Evolutionary conservation across 2,797 vertebrate genomes (phyloP).

Genomic region (Falco peregrinus): DNA sequence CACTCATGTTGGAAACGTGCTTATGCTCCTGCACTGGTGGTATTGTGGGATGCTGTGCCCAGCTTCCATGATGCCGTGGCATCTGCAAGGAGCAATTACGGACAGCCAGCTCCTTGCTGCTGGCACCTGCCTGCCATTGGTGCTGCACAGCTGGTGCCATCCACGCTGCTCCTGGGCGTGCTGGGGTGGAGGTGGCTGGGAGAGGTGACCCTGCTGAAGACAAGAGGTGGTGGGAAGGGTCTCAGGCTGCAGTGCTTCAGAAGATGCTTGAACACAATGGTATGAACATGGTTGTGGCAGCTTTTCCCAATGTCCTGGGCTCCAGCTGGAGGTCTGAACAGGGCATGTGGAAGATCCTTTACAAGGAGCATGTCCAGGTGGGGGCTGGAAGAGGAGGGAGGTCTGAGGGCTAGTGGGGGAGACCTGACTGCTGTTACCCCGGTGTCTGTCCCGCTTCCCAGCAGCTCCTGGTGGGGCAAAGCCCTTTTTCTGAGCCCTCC

Average conservation of each 20-base stretch:
- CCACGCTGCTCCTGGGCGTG: background rate
- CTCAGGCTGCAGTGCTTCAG: background rate
- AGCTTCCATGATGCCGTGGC: too few species aligned
- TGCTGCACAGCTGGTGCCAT: too few species aligned
- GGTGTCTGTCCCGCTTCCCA: background rate
- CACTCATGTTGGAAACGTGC: rapidly evolving
- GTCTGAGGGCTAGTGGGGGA: too few species aligned
- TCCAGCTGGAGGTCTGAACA: background rate
- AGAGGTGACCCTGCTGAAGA: background rate
- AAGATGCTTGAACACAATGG: background rate
- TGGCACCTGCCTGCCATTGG: background rate
- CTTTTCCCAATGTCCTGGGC: background rate
- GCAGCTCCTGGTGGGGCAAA: background rate
- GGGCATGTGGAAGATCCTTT: background rate
- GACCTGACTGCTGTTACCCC: background rate
- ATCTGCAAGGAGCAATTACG: background rate
- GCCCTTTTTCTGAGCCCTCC: background rate
- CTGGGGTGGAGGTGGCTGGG: background rate
- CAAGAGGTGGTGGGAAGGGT: background rate
- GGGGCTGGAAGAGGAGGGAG: background rate
- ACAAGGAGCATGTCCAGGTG: rapidly evolving
- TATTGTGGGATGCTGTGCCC: background rate
- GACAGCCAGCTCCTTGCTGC: background rate
- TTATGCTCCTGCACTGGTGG: background rate
- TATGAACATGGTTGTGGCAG: background rate